Conservation (phyloP, 2,888 invertebrate genomes). For the Dermolepida albohirtum region DNA sequence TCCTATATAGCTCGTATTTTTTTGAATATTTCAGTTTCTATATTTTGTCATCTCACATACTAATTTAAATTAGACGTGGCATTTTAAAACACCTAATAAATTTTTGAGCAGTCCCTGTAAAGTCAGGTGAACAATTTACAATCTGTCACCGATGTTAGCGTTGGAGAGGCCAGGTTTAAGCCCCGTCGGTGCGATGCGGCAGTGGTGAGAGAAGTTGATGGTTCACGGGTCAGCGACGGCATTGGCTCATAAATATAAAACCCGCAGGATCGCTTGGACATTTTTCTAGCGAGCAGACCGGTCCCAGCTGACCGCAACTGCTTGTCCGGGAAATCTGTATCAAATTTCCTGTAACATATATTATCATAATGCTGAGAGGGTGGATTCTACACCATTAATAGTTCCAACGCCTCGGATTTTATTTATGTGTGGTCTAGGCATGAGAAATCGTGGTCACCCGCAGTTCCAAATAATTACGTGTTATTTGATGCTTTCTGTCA, state of each 20-base stretch:
- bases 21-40: too few species aligned
- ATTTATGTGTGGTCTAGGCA: slow-evolving; percentile 30
- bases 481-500: slow-evolving; percentile 17
- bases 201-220: slow-evolving; percentile 44
- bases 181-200: slow-evolving; percentile 37
- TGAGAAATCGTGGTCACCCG: slow-evolving; percentile 30
- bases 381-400: slow-evolving; percentile 27
- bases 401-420: slow-evolving; percentile 21
- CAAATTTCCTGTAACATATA: slow-evolving; percentile 38
- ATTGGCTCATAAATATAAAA: slow-evolving; percentile 38
- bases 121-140: slow-evolving; percentile 32
- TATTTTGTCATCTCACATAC: too few species aligned
- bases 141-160: slow-evolving; percentile 27
- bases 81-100: too few species aligned
- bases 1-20: too few species aligned
- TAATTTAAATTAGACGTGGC: too few species aligned
- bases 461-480: slow-evolving; percentile 27
- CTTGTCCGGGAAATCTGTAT: slow-evolving; percentile 38
- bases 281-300: slow-evolving; percentile 33
- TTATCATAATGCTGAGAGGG: slow-evolving; percentile 38
- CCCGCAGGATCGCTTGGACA: slow-evolving; percentile 36
- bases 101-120: background rate
- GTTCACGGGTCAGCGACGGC: slow-evolving; percentile 43
- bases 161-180: slow-evolving; percentile 23
- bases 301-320: slow-evolving; percentile 36